These are phyloP conservation scores for Epinephelus malabaricus DNA, from an alignment of 2,797 vertebrate species.

Conservation along the genomic window DNA sequence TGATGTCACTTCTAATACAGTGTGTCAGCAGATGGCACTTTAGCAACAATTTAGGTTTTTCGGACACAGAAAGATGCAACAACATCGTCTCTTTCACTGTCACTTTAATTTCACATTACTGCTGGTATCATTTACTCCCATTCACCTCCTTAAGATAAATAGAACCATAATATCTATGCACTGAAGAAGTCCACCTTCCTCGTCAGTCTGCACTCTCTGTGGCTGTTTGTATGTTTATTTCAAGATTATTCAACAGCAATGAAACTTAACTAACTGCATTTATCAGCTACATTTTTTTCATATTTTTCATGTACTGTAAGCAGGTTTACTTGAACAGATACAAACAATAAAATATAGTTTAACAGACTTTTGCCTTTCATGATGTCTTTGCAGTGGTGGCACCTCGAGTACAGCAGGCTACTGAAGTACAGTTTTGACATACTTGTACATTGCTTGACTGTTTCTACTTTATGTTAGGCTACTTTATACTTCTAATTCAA, in stretches of 20 bases:
- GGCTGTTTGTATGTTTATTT: background rate
- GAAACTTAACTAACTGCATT: background rate
- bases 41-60: background rate
- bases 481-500: background rate
- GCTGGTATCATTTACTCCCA: background rate
- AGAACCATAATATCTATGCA: conserved; percentile 43
- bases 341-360: conserved; percentile 47
- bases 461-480: background rate
- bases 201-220: background rate
- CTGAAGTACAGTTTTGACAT: background rate
- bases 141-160: conserved; percentile 6
- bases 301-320: conserved; percentile 1
- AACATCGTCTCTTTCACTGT: background rate
- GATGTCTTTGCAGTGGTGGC: background rate
- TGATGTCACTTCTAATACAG: background rate
- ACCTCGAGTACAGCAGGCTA: no score
- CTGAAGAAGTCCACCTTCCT: conserved; percentile 10
- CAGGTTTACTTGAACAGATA: conserved; percentile 2
- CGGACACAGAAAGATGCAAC: background rate
- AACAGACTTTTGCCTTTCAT: conserved; percentile 1
- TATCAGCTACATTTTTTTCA: background rate
- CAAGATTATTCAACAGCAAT: background rate
- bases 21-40: background rate
- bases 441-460: background rate
- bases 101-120: background rate